Conservation (phyloP, 2,797 vertebrate species). For the Pygocentrus nattereri region DNA sequence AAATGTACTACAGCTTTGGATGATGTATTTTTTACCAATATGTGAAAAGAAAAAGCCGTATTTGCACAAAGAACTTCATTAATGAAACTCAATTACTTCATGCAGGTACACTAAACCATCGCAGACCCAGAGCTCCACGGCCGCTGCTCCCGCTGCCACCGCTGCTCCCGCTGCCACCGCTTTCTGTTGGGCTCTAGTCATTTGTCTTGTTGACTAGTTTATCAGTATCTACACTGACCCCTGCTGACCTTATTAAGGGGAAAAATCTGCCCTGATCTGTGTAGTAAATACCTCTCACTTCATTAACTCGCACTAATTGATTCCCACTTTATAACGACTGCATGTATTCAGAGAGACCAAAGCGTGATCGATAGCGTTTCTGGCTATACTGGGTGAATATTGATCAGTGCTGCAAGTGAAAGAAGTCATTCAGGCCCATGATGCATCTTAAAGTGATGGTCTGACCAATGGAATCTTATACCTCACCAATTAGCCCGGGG, state of each 20-base stretch:
- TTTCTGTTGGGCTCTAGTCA: neutral
- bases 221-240: constrained; percentile 6
- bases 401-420: neutral
- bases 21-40: too few relatives aligned
- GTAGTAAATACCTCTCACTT: constrained; percentile 76
- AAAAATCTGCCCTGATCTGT: constrained; percentile 69
- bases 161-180: neutral
- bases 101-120: too few relatives aligned
- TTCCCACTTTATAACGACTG: constrained; percentile 73
- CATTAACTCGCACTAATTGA: constrained; percentile 76
- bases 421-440: neutral
- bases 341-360: constrained; percentile 72
- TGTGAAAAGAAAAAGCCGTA: too few relatives aligned
- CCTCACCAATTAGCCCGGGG: too few relatives aligned
- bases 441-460: neutral
- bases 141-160: neutral
- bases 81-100: too few relatives aligned
- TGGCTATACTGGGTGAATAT: constrained; percentile 4
- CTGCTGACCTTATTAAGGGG: constrained; percentile 35
- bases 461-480: too few relatives aligned
- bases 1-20: too few relatives aligned
- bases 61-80: too few relatives aligned
- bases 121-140: too few relatives aligned
- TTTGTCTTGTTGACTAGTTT: constrained; percentile 25
- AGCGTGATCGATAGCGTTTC: constrained; percentile 64